phyloP scores from a whole-genome alignment of 2,797 vertebrate species.

The Hypotaenidia okinawae region DNA sequence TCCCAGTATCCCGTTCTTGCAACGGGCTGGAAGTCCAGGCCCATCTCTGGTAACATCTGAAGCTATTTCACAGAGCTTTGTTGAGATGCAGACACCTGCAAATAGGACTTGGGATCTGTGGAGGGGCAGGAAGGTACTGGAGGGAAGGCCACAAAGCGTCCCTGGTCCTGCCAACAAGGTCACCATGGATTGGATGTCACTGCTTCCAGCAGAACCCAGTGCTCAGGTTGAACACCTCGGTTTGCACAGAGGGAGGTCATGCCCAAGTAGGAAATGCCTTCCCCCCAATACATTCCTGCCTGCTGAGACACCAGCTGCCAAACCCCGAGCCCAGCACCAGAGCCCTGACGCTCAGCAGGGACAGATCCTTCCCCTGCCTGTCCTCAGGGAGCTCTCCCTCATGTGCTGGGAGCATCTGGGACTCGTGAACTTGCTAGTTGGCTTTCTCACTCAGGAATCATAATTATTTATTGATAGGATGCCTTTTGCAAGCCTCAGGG shows the following conservation, averaged over 20 bases:
- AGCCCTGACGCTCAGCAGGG: fast-evolving
- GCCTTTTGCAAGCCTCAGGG: slow-evolving; percentile 20
- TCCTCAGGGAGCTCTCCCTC: not conserved
- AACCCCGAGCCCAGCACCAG: fast-evolving
- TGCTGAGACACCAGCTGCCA: not conserved
- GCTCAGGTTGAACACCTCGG: not conserved
- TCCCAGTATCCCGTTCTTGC: not conserved
- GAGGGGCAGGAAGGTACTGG: not conserved
- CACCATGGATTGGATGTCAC: not conserved
- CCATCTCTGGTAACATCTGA: not conserved
- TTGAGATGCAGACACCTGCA: not conserved
- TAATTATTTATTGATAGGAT: slow-evolving; percentile 23
- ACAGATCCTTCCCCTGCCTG: fast-evolving
- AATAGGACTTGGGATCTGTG: fast-evolving
- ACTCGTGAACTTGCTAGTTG: not conserved
- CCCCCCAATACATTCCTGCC: not conserved
- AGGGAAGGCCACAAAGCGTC: not conserved
- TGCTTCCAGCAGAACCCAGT: not conserved
- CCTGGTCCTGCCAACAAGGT: not conserved
- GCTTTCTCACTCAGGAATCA: not conserved
- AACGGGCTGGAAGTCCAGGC: not conserved
- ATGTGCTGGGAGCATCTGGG: not conserved
- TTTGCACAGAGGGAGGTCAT: not conserved
- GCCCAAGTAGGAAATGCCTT: not conserved
- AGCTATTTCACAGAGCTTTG: not conserved